Evolutionary conservation across 2,888 invertebrate species (phyloP).

Genomic region (Lomographa bimaculata): DNA sequence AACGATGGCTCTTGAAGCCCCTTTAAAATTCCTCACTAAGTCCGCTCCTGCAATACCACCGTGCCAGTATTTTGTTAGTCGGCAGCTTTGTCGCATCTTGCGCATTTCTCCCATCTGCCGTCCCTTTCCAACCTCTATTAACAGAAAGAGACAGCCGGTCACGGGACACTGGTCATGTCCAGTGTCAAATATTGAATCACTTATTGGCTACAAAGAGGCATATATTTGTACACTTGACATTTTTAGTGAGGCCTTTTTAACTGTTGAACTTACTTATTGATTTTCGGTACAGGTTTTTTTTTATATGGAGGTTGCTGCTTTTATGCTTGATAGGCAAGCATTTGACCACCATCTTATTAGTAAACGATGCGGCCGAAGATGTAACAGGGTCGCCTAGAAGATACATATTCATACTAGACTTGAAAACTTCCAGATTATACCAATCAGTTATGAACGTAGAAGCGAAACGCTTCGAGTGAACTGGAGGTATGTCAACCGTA

Average conservation of each 20-base stretch:
- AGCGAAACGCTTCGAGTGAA: too few species aligned
- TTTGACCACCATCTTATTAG: too few species aligned
- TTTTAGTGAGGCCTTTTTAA: slow-evolving; percentile 36
- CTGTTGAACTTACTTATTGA: slow-evolving; percentile 31
- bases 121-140: slow-evolving; percentile 41
- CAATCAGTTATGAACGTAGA: too few species aligned
- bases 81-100: slow-evolving; percentile 73
- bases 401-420: too few species aligned
- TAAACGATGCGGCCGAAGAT: too few species aligned
- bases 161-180: slow-evolving; percentile 52
- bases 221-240: slow-evolving; percentile 51
- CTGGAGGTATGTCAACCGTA: too few species aligned
- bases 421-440: too few species aligned
- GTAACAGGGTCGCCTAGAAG: too few species aligned
- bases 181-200: slow-evolving; percentile 72
- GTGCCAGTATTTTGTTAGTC: slow-evolving; percentile 79
- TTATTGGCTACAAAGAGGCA: slow-evolving; percentile 71
- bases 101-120: slow-evolving; percentile 35
- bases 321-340: too few species aligned
- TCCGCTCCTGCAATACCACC: slow-evolving; percentile 75
- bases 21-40: too few species aligned
- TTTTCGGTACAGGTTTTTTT: slow-evolving; percentile 33
- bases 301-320: neutral
- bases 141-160: slow-evolving; percentile 48
- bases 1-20: too few species aligned